Percentiles rank a stretch among this genome's conserved stretches.
These are phyloP conservation scores for Girardinichthys multiradiatus DNA, from an alignment of 2,113 vertebrate genomes.

Conservation along the genomic window DNA sequence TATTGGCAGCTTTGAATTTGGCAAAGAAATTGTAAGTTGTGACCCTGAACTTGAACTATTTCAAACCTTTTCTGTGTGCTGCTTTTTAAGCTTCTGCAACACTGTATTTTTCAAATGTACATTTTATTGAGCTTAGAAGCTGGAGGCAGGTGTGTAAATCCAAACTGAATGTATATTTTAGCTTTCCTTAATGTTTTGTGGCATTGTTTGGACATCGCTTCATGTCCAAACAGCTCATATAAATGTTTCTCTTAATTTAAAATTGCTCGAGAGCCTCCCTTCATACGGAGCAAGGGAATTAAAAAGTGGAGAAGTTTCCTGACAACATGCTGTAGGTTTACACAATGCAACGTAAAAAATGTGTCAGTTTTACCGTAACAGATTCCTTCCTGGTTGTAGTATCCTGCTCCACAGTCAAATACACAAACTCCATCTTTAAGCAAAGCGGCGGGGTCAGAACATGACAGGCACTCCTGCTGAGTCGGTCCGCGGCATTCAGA, in stretches of 20 bases:
- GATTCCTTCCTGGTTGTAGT: constrained; percentile 80
- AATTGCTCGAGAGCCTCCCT: background rate
- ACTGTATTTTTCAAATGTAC: background rate
- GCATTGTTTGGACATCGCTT: too few relatives aligned
- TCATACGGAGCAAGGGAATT: background rate
- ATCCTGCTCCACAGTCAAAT: constrained; percentile 79
- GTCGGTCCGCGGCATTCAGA: constrained; percentile 82
- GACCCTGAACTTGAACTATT: background rate
- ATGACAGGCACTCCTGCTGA: constrained; percentile 83
- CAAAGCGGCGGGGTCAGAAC: constrained; percentile 75
- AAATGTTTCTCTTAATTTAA: background rate
- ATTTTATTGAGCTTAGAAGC: background rate
- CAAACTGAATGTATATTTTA: background rate
- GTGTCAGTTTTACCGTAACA: constrained; percentile 81
- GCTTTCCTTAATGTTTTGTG: background rate
- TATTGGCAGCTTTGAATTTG: background rate
- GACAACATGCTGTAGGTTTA: background rate
- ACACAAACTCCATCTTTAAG: constrained; percentile 83
- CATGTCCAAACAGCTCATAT: background rate
- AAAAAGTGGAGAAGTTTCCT: background rate
- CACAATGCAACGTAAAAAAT: fast-evolving
- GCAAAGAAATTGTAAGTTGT: too few relatives aligned
- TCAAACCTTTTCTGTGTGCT: background rate
- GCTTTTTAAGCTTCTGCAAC: background rate
- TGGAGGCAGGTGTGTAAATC: background rate